These are phyloP conservation scores for Lycopodina hypogea DNA, from an alignment of 37 sponge, comb jelly and placozoan species.

Conservation along the genomic window DNA sequence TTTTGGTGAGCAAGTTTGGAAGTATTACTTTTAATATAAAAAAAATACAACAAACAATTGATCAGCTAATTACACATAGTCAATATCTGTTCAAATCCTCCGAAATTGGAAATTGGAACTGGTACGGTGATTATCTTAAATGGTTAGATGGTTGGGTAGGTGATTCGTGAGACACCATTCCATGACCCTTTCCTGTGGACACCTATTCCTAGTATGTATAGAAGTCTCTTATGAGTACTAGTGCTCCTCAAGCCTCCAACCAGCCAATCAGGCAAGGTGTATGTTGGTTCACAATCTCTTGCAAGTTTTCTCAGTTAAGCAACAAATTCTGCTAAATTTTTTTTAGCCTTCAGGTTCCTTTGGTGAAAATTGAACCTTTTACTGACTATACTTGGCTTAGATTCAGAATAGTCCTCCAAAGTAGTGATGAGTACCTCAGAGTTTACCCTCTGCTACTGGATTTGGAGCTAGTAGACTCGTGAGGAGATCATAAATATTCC, in stretches of 20 bases:
- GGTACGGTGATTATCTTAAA: too few species aligned
- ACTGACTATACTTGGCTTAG: slow-evolving; percentile 7
- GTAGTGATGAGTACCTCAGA: background rate
- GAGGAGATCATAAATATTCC: background rate
- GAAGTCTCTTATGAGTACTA: slow-evolving; percentile 1
- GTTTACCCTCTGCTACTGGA: background rate
- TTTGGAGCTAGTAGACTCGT: background rate
- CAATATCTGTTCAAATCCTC: too few species aligned
- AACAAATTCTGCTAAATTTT: slow-evolving; percentile 10
- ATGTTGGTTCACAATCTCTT: background rate
- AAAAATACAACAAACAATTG: too few species aligned
- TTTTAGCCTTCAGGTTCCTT: background rate
- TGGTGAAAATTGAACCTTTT: slow-evolving; percentile 27
- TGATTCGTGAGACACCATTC: too few species aligned
- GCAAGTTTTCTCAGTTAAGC: slow-evolving; percentile 1
- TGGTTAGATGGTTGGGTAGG: too few species aligned
- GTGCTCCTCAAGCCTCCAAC: background rate
- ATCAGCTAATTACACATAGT: too few species aligned
- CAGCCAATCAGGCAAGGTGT: slow-evolving; percentile 9
- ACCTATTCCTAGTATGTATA: background rate
- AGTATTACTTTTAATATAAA: too few species aligned
- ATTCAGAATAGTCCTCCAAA: slow-evolving; percentile 17
- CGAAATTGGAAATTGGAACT: too few species aligned
- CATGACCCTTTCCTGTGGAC: too few species aligned
- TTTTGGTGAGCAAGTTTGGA: too few species aligned